Evolutionary conservation across 2,888 invertebrate species (phyloP).

Genomic region (Colostygia pectinataria): DNA sequence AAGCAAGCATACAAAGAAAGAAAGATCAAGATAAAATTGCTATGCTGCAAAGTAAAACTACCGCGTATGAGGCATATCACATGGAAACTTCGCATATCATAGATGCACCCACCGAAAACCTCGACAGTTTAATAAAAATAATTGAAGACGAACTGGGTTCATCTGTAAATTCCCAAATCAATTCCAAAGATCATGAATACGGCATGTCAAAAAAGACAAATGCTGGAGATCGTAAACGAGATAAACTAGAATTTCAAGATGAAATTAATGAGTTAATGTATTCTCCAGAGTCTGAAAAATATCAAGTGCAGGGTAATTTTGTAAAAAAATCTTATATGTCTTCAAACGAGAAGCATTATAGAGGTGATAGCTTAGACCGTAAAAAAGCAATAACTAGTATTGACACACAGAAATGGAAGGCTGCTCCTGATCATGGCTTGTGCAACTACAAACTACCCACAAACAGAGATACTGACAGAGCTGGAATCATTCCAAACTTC

Average conservation of each 20-base stretch:
- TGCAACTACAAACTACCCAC: conserved; percentile 31
- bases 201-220: conserved; percentile 34
- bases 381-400: conserved; percentile 55
- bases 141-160: conserved; percentile 67
- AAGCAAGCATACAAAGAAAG: conserved; percentile 49
- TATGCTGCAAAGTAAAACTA: conserved; percentile 53
- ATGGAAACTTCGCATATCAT: conserved; percentile 42
- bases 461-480: conserved; percentile 36
- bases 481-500: conserved; percentile 20
- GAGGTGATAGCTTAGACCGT: conserved; percentile 50
- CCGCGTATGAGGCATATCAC: conserved; percentile 49
- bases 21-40: conserved; percentile 59
- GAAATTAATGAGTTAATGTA: conserved; percentile 31
- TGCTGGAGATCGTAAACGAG: conserved; percentile 35
- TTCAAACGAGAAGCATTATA: conserved; percentile 43
- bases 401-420: conserved; percentile 47
- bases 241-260: conserved; percentile 37
- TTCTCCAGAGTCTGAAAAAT: conserved; percentile 40
- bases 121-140: conserved; percentile 67
- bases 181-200: conserved; percentile 35
- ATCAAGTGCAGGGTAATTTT: conserved; percentile 49
- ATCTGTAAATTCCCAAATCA: conserved; percentile 42
- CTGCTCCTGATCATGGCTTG: conserved; percentile 33
- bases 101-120: conserved; percentile 53
- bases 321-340: conserved; percentile 49